Evolutionary conservation across 2,888 invertebrate species (phyloP), one percentile per base, ranked within the genome.

Genomic region (Brachypterus glaber): DNA sequence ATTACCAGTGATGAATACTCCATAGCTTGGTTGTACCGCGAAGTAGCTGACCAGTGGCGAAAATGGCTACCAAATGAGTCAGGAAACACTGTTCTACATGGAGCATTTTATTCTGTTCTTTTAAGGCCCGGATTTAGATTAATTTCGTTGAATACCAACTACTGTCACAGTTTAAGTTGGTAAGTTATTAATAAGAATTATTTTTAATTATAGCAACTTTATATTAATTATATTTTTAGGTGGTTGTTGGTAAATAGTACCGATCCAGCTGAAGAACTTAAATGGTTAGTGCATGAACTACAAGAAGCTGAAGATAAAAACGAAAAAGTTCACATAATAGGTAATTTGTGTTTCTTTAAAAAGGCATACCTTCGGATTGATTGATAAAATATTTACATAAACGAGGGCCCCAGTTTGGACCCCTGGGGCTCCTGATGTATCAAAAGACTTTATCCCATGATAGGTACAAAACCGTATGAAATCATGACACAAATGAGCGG

Each of bases 241-340:
- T 92, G 91, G 91, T 69, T 91, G 32, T 67, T 90, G n/a, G 70
- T 96, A 44, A 95, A 97, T 64, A 90, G 91, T 51, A 95, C 93
- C 0, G 96, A 97, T 68, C 96, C 96, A 1, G 91, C 90, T 0
- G 87, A 86, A 8, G 90, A 96, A 61, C 69, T 97, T 16, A 84
- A 90, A 55, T 97, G 96, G 96, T 73, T 97, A 30, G 84, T 93
- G 36, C 81, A 87, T 52, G 90, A 93, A 61, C 68, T 97, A 8
- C 89, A 92, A 58, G 79, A 85, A 21, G 91, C 96, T 0, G 96
- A 97, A 66, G 80, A 86, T 59, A 87, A 82, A 44, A 82, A 82
- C 13, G 92, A 93, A 63, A 91, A 93, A 64, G 96, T 96, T n/a
- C 95, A 96, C 57, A 82, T 97, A 17, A 85, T 97, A 35, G 93